Base-by-base conservation (phyloP, 2,797 vertebrate genomes). In the Sardinella longiceps region DNA sequence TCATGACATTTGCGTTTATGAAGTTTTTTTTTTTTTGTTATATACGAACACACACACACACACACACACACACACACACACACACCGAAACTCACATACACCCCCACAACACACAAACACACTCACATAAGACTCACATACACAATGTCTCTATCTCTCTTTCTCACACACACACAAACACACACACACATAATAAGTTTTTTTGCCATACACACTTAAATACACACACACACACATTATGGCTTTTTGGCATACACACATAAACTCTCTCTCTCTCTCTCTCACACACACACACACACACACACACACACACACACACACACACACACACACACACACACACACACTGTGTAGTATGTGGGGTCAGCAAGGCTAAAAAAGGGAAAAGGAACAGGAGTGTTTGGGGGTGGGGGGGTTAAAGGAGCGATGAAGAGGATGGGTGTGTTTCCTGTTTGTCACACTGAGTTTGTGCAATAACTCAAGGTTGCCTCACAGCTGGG, bases 1-100 rank as follows among this genome's bases (percentile, higher is more conserved):
- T 82, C 77, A 83, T 84, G 80, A 88, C 82, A 80, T 84, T 86
- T 84, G 83, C 53, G 7, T 63, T 51, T 37, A 82, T 48, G 53
- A 23, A n/a, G 20, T 4, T 56, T 70, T 70, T 70, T 70, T 4
- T 56, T 70, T 70, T 70, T 70, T 70, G 2, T 3, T 12, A 33
- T 5, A 33, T 15, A 60, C 25, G 28, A n/a, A 60, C 58, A 28
- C n/a, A 28, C n/a, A 28, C 58, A 25, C 23, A 25, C 23, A 60
- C n/a, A 25, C 58, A 28, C 58, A 28, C 58, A 58, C 56, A 58
- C 56, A 58, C 20, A 58, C 46, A 48, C 46, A 48, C 53, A 20
- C 53, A 58, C 56, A n/a, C 0, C n/a, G n/a, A n/a, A n/a, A 58
- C 56, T n/a, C 23, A 60, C 58, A 60, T 25, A 60, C 5, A 25